phyloP scores from a whole-genome alignment of 2,113 vertebrate species.

The Empidonax traillii region DNA sequence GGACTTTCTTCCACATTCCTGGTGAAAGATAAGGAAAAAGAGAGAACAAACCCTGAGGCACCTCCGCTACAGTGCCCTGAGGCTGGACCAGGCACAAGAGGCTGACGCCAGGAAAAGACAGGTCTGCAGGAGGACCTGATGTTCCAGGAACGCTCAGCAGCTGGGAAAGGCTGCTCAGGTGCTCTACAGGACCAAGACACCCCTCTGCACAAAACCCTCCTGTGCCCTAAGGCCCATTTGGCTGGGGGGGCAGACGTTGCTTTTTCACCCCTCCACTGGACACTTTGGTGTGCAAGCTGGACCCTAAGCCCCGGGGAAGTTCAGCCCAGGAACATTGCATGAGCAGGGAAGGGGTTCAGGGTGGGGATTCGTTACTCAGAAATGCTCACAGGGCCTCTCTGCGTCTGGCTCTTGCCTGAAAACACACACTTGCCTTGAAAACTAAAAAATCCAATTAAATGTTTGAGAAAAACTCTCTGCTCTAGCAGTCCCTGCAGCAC shows the following conservation, averaged over 20 bases:
- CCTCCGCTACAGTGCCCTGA: neutral
- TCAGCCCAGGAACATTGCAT: neutral
- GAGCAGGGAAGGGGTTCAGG: neutral
- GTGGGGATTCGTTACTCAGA: neutral
- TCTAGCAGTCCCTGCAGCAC: neutral
- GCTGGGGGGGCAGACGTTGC: neutral
- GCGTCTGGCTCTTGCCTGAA: neutral
- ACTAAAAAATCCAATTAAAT: neutral
- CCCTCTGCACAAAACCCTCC: neutral
- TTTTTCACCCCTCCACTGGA: neutral
- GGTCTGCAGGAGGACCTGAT: neutral
- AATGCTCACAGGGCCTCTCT: neutral
- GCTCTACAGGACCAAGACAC: neutral
- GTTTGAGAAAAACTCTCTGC: neutral
- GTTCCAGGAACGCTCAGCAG: neutral
- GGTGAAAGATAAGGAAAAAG: neutral
- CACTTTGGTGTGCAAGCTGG: neutral
- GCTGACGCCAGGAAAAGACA: neutral
- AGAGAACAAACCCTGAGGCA: neutral
- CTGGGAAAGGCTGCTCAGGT: neutral
- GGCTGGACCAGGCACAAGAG: neutral
- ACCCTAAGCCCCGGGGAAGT: too few species aligned
- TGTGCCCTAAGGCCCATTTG: fast-evolving
- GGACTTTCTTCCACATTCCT: neutral
- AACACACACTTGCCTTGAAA: neutral